phyloP scores from a whole-genome alignment of 1,140 invertebrate genomes.

The Chlorops oryzae region DNA sequence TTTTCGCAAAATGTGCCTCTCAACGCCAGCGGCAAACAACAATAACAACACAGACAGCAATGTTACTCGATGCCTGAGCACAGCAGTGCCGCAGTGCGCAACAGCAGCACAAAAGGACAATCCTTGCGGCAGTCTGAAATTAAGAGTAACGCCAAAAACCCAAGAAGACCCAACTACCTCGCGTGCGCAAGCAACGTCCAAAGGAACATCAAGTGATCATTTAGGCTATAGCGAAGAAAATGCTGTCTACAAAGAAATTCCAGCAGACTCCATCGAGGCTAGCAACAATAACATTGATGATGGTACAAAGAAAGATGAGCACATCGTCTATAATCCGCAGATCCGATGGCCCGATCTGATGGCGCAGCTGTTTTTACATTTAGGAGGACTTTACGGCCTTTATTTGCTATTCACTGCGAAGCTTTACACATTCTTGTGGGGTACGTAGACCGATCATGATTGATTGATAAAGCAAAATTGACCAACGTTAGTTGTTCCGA shows the following conservation, averaged over 20 bases:
- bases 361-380: slow-evolving; percentile 63
- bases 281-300: neutral
- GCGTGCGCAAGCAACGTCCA: no score
- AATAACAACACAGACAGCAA: slow-evolving; percentile 4
- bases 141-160: no score
- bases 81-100: slow-evolving; percentile 17
- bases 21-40: slow-evolving; percentile 19
- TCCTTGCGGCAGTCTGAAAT: no score
- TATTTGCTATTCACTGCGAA: slow-evolving; percentile 61
- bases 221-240: slow-evolving; percentile 39
- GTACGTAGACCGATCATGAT: no score
- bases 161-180: no score
- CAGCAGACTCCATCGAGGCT: slow-evolving; percentile 1
- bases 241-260: slow-evolving; percentile 37
- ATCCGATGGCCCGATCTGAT: slow-evolving; percentile 64
- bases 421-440: slow-evolving; percentile 61
- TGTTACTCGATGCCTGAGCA: no score
- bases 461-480: no score
- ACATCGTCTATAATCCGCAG: slow-evolving; percentile 51
- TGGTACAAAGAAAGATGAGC: slow-evolving; percentile 10
- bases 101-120: no score
- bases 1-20: slow-evolving; percentile 41
- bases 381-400: slow-evolving; percentile 62
- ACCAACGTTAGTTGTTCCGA: no score
- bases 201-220: slow-evolving; percentile 26